Evolutionary conservation across 2,113 vertebrate genomes (phyloP), one percentile per base, ranked within the genome.

Genomic region (Strigops habroptila): DNA sequence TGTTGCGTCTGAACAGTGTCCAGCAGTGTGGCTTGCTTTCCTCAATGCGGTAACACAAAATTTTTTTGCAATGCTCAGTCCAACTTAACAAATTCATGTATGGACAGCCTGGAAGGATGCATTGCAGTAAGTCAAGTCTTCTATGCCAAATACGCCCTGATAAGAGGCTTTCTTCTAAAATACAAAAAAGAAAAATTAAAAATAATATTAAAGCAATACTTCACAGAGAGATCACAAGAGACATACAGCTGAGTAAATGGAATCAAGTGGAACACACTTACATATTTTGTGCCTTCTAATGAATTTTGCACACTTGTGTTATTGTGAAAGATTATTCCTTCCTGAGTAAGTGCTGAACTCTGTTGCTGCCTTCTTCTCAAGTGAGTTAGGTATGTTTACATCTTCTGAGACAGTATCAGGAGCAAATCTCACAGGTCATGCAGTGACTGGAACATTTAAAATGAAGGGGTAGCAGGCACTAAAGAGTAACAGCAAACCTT

Each of bases 281-380:
- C 74, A 4, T 90, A 51, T 90, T 86, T 41, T 90, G 93, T 97
- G 91, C 96, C 96, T 97, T 97, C 62, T 76, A 53, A 81, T 27
- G 65, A 84, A 77, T 94, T 96, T 95, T 94, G 80, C 92, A 89
- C 87, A 76, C 15, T 68, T 86, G 33, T 39, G 33, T 88, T 75
- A 24, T 59, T 83, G 62, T 70, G 60, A 75, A 78, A 86, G 57
- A 59, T 75, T 63, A 43, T 22, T 84, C 53, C 18, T 57, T 78
- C 46, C 48, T 44, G 3, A 25, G 6, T 68, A 86, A 78, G 49
- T 77, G 41, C 81, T 86, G 52, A 88, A 90, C 25, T 7, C 31
- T 65, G 10, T 65, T 85, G 43, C 64, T 89, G 41, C 84, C 60
- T 92, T 75, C 64, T 87, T 60, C 28, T 52, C 1, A 1, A 46